phyloP scores from a whole-genome alignment of 1,140 invertebrate species.

The Sarcophaga peregrina region DNA sequence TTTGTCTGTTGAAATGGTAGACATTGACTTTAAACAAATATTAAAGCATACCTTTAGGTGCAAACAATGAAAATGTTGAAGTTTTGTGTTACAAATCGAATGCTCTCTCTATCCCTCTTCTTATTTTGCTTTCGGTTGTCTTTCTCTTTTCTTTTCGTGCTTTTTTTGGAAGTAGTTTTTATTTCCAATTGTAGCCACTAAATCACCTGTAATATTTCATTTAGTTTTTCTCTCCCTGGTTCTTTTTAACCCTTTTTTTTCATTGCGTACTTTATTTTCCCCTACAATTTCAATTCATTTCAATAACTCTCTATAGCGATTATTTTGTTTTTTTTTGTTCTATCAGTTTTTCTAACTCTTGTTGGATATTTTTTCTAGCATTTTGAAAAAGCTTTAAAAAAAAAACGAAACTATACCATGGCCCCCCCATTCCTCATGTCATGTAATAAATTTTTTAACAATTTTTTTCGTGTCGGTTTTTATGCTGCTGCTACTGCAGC shows the following conservation, averaged over 20 bases:
- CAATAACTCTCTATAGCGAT: not conserved
- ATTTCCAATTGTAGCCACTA: not conserved
- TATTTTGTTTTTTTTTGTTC: not conserved
- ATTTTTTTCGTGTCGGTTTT: no score
- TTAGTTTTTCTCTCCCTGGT: not conserved
- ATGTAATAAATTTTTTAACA: no score
- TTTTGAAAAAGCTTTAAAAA: no score
- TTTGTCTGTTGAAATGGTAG: no score
- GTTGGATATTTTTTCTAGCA: not conserved
- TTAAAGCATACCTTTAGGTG: no score
- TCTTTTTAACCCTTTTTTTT: not conserved
- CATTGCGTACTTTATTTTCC: not conserved
- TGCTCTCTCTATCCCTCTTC: not conserved
- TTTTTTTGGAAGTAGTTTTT: not conserved
- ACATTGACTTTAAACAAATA: no score
- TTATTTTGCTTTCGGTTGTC: no score
- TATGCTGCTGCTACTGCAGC: no score
- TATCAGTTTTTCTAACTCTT: not conserved
- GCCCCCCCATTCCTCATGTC: no score
- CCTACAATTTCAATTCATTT: conserved; percentile 3
- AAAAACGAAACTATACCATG: no score
- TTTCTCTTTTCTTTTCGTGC: not conserved
- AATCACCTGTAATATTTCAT: conserved; percentile 8
- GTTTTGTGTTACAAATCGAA: not conserved
- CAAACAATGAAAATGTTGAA: no score